These are phyloP conservation scores for Harpalus rufipes DNA, from an alignment of 2,888 invertebrate genomes.

Conservation along the genomic window DNA sequence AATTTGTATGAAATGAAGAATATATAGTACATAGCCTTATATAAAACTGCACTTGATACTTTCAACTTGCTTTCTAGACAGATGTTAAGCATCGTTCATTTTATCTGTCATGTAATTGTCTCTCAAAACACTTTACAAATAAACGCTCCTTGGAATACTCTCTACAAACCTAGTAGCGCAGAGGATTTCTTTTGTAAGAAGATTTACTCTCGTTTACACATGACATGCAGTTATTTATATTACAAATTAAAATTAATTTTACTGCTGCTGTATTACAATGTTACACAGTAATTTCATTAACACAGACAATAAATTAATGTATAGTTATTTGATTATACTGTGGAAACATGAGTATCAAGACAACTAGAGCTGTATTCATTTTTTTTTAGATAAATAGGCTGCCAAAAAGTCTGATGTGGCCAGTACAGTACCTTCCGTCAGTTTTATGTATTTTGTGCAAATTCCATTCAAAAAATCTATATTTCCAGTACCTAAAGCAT, in stretches of 20 bases:
- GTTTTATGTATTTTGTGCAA: too few species aligned
- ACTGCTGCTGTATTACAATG: background rate
- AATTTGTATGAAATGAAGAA: constrained; percentile 52
- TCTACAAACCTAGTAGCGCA: constrained; percentile 14
- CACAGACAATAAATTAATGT: background rate
- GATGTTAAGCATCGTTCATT: constrained; percentile 51
- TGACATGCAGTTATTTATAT: background rate
- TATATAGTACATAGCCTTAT: constrained; percentile 54
- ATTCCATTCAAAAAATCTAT: too few species aligned
- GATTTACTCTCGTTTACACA: constrained; percentile 5
- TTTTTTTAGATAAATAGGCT: too few species aligned
- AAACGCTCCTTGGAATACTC: constrained; percentile 24
- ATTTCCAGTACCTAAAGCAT: too few species aligned
- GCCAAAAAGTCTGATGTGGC: too few species aligned
- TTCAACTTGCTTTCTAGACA: constrained; percentile 64
- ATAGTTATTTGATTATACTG: too few species aligned
- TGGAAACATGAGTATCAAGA: background rate
- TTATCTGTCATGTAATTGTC: constrained; percentile 53
- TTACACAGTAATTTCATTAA: background rate
- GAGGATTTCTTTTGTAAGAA: background rate
- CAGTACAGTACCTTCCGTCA: too few species aligned
- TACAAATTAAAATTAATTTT: background rate
- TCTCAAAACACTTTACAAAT: constrained; percentile 54
- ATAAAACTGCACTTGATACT: constrained; percentile 48
- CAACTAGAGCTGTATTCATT: background rate